These are phyloP conservation scores for Mus caroli DNA, from an alignment of 2,797 vertebrate species.

Conservation along the genomic window DNA sequence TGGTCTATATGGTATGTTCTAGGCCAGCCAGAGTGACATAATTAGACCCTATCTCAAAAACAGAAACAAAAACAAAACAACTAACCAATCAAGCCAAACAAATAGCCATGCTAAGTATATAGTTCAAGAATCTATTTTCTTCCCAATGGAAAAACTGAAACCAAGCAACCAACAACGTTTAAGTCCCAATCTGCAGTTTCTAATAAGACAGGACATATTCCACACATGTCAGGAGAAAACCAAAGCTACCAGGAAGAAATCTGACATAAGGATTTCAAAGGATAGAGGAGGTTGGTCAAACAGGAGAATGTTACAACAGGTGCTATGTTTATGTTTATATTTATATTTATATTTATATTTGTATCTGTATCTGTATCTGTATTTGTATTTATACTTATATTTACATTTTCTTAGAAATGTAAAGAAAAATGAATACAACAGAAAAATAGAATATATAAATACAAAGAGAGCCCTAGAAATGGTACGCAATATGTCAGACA, in stretches of 20 bases:
- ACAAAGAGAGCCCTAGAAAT: not conserved
- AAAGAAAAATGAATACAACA: not conserved
- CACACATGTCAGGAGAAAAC: not conserved
- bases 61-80: not conserved
- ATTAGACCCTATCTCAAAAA: not conserved
- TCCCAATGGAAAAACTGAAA: not conserved
- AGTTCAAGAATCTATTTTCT: not conserved
- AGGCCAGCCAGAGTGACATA: not conserved
- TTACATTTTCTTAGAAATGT: not conserved
- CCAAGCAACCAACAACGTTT: not conserved
- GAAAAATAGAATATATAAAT: not conserved
- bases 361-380: too few relatives aligned
- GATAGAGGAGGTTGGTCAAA: not conserved
- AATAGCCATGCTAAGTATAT: not conserved
- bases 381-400: too few relatives aligned
- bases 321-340: not conserved
- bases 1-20: not conserved
- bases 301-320: not conserved
- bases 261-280: not conserved
- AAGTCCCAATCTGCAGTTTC: constrained; percentile 4
- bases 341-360: too few relatives aligned
- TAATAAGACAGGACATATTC: not conserved
- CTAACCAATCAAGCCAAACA: not conserved
- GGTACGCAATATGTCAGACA: not conserved
- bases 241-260: not conserved